Evolutionary conservation across 35 echinoderm and acorn worm species (phyloP).

Genomic region (Patiria miniata): DNA sequence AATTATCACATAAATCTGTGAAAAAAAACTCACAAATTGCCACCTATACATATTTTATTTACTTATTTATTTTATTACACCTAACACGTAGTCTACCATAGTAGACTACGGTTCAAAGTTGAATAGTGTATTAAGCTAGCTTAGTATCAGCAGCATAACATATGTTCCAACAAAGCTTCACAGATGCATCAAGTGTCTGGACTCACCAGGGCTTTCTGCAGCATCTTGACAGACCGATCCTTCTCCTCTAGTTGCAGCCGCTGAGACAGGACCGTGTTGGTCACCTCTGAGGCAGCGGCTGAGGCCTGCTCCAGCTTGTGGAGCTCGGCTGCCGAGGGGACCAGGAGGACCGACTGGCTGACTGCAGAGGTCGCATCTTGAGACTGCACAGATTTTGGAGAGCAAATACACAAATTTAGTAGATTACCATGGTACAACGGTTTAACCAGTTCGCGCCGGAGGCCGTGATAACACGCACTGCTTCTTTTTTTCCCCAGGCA

Average conservation of each 20-base stretch:
- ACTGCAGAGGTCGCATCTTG: conserved; percentile 20
- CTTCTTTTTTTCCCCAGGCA: too few species aligned
- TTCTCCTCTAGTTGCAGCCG: conserved; percentile 94
- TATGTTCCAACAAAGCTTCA: too few species aligned
- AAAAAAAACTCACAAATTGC: too few species aligned
- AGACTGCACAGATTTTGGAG: not conserved
- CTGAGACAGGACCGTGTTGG: conserved; percentile 94
- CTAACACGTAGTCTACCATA: too few species aligned
- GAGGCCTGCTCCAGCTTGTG: conserved; percentile 92
- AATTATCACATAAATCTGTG: too few species aligned
- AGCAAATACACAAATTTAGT: not conserved
- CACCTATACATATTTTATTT: not conserved
- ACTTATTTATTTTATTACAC: not conserved
- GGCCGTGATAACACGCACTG: too few species aligned
- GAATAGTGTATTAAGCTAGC: too few species aligned
- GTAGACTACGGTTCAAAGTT: too few species aligned
- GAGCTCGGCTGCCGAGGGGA: conserved; percentile 92
- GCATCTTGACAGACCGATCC: conserved; percentile 85
- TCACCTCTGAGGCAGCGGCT: conserved; percentile 86
- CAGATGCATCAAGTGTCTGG: conserved; percentile 11
- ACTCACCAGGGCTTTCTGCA: conserved; percentile 87
- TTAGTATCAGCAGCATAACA: too few species aligned
- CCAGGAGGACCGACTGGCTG: conserved; percentile 19
- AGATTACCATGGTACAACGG: too few species aligned
- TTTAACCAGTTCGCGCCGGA: too few species aligned